Evolutionary conservation across 1,140 invertebrate species (phyloP).

Genomic region (Neodiprion pinetum): DNA sequence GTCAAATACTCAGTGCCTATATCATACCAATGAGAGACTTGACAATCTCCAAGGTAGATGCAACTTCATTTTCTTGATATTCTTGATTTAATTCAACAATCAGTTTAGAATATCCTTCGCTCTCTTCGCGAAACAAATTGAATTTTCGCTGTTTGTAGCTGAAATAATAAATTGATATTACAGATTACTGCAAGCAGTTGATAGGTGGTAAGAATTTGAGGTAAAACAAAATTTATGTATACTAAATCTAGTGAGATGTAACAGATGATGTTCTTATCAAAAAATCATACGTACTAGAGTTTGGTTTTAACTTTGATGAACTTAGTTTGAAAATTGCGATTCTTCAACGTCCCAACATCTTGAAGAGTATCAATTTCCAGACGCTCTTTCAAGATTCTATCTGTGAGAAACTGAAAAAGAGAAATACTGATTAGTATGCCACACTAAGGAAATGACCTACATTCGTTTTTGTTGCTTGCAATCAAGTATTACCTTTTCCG

Average conservation of each 20-base stretch:
- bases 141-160: slow-evolving; percentile 99
- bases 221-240: no score
- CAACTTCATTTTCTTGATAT: slow-evolving; percentile 69
- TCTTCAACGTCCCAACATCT: slow-evolving; percentile 90
- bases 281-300: slow-evolving; percentile 84
- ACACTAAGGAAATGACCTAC: not conserved
- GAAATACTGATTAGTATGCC: slow-evolving; percentile 29
- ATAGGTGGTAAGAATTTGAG: no score
- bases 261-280: slow-evolving; percentile 8
- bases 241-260: not conserved
- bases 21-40: slow-evolving; percentile 89
- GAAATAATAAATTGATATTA: slow-evolving; percentile 53
- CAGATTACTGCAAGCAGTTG: slow-evolving; percentile 5
- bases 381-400: slow-evolving; percentile 88
- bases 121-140: slow-evolving; percentile 98
- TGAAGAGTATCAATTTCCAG: slow-evolving; percentile 93
- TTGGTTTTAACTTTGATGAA: slow-evolving; percentile 99
- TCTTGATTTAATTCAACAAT: slow-evolving; percentile 95
- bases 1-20: not conserved
- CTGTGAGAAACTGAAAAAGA: slow-evolving; percentile 74
- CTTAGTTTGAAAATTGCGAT: slow-evolving; percentile 92
- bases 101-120: slow-evolving; percentile 98
- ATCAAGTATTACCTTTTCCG: slow-evolving; percentile 68
- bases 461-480: slow-evolving; percentile 2
- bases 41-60: slow-evolving; percentile 80